Conservation (phyloP, 2,113 vertebrate genomes). For the Caracal caracal region DNA sequence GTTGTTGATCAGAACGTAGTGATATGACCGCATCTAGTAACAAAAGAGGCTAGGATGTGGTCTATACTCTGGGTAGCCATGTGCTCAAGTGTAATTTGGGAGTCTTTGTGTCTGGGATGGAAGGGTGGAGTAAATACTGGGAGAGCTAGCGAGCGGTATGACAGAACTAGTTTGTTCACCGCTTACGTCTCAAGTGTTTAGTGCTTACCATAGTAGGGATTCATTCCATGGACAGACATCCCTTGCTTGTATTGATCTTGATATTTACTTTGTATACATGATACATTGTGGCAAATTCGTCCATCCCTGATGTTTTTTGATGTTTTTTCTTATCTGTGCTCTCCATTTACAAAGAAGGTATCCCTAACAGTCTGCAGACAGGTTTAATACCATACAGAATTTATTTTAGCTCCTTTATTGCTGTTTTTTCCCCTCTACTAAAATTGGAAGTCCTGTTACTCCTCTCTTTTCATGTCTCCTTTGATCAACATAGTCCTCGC, state of each 20-base stretch:
- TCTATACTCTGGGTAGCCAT: neutral
- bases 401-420: neutral
- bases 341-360: neutral
- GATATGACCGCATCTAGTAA: neutral
- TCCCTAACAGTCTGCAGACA: neutral
- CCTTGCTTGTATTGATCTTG: neutral
- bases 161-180: neutral
- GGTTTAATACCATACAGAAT: neutral
- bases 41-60: neutral
- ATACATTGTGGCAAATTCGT: neutral
- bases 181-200: neutral
- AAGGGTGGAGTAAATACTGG: neutral
- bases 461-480: neutral
- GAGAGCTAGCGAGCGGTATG: neutral
- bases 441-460: neutral
- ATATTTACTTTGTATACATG: neutral
- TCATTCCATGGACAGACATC: neutral
- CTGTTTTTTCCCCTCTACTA: neutral
- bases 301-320: neutral
- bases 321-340: neutral
- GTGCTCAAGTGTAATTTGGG: neutral
- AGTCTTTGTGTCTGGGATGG: neutral
- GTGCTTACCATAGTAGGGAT: neutral
- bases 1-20: neutral
- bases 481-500: neutral